Evolutionary conservation across 2,888 invertebrate genomes (phyloP).

Genomic region (Heteropelma amictum): DNA sequence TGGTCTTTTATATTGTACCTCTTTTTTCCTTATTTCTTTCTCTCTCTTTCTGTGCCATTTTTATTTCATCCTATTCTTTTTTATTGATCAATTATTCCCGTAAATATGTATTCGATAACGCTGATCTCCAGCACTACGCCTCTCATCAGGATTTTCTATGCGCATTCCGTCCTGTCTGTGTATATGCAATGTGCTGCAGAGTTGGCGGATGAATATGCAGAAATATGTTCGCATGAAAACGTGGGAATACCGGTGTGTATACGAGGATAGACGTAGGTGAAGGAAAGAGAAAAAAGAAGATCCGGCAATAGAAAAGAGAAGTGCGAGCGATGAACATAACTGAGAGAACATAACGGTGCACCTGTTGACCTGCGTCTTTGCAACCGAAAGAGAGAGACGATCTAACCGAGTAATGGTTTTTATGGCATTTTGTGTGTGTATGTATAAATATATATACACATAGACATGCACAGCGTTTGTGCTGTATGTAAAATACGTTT

Average conservation of each 20-base stretch:
- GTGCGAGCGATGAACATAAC: neutral
- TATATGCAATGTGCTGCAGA: neutral
- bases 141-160: slow-evolving; percentile 20
- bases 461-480: neutral
- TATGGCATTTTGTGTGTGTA: too few relatives aligned
- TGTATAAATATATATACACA: neutral
- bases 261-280: slow-evolving; percentile 56
- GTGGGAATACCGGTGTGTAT: slow-evolving; percentile 45
- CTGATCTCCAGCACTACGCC: neutral
- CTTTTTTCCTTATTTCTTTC: neutral
- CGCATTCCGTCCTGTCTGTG: neutral
- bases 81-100: slow-evolving; percentile 17
- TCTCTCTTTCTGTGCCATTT: slow-evolving; percentile 1
- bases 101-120: neutral
- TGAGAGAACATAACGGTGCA: slow-evolving; percentile 12
- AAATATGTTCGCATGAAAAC: slow-evolving; percentile 43
- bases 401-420: too few relatives aligned
- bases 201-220: slow-evolving; percentile 43
- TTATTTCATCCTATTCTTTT: slow-evolving; percentile 2
- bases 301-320: slow-evolving; percentile 25
- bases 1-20: neutral
- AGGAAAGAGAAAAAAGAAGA: slow-evolving; percentile 55
- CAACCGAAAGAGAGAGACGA: slow-evolving; percentile 12
- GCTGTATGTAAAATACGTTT: neutral
- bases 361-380: slow-evolving; percentile 17